phyloP scores from a whole-genome alignment of 2,113 vertebrate genomes.

The Macquaria australasica region DNA sequence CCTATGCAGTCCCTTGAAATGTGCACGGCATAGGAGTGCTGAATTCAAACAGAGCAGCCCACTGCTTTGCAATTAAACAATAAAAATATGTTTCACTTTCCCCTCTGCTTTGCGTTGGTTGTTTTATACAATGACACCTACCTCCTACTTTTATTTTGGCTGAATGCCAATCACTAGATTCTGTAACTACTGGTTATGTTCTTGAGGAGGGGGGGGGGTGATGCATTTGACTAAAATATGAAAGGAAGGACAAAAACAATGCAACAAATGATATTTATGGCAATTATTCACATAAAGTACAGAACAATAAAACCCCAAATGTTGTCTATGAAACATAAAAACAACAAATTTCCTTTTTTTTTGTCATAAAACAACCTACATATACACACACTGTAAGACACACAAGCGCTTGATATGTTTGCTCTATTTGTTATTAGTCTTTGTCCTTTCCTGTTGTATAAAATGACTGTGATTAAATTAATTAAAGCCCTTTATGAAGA shows the following conservation, averaged over 20 bases:
- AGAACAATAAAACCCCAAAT: neutral
- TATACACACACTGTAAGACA: neutral
- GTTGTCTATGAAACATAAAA: neutral
- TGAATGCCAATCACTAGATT: neutral
- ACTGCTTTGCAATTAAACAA: conserved; percentile 24
- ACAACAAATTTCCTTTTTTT: neutral
- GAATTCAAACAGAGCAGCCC: conserved; percentile 6
- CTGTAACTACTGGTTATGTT: neutral
- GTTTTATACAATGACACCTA: neutral
- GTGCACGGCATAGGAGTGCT: conserved; percentile 9
- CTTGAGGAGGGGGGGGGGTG: neutral
- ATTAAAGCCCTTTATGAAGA: conserved; percentile 38
- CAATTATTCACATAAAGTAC: neutral
- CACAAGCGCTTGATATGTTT: neutral
- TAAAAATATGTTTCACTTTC: neutral
- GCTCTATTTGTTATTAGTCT: neutral
- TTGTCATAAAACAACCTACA: neutral
- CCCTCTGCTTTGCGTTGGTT: neutral
- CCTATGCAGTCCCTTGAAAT: conserved; percentile 14
- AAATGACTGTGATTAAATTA: neutral
- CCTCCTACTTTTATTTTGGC: neutral
- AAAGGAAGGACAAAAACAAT: neutral
- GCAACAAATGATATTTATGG: no score
- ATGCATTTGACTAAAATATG: neutral
- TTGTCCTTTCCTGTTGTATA: neutral